phyloP scores from a whole-genome alignment of 2,888 invertebrate species.

The Cistogaster globosa region DNA sequence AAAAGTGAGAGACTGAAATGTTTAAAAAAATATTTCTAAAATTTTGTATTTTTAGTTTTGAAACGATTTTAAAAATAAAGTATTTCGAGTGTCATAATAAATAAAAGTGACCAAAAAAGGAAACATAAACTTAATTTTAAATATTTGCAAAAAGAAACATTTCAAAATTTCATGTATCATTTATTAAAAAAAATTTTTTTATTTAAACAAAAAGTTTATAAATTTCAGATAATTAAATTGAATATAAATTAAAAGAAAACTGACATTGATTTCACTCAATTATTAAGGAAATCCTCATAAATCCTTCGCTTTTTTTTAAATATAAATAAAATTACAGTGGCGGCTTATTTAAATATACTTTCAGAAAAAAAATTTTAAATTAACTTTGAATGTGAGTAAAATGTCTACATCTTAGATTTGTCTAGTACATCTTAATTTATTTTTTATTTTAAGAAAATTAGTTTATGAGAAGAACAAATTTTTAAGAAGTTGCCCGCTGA shows the following conservation, averaged over 20 bases:
- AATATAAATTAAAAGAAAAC: constrained; percentile 18
- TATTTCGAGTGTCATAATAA: not conserved
- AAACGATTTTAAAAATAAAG: no score
- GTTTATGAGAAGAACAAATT: not conserved
- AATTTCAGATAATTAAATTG: not conserved
- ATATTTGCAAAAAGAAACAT: not conserved
- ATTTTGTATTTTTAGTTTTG: no score
- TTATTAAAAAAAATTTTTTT: not conserved
- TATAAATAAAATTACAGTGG: no score
- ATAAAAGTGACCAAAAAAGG: not conserved
- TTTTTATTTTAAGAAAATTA: not conserved
- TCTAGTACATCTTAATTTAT: not conserved
- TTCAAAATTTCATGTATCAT: not conserved
- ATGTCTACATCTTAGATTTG: no score
- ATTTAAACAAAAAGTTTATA: constrained; percentile 39
- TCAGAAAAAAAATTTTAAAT: no score
- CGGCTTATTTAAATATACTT: no score
- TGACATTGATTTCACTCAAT: constrained; percentile 19
- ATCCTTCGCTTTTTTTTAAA: constrained; percentile 6
- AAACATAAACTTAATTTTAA: not conserved
- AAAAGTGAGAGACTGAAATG: no score
- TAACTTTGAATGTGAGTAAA: no score
- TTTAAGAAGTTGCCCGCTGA: constrained; percentile 23
- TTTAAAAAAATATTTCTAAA: no score
- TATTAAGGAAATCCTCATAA: constrained; percentile 51